Percentiles rank a stretch among this genome's conserved stretches.
phyloP scores from a whole-genome alignment of 2,888 invertebrate species.

The Apomyelois bistriatella region DNA sequence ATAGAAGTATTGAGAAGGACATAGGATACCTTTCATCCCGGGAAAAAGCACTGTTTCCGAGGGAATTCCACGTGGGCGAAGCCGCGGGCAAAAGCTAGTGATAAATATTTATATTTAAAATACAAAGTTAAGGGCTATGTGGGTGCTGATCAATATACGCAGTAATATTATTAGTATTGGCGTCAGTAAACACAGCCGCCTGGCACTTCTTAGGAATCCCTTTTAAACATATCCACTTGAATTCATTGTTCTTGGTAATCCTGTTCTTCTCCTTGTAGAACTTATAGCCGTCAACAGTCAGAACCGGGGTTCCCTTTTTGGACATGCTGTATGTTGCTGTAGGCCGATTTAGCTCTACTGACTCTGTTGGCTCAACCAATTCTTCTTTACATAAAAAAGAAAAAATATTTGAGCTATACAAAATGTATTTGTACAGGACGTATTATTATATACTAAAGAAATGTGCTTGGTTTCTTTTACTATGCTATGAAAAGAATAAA shows the following conservation, averaged over 20 bases:
- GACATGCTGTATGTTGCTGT: conserved; percentile 18
- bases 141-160: conserved; percentile 11
- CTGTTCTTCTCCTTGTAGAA: conserved; percentile 28
- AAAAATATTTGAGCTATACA: not conserved
- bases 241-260: conserved; percentile 19
- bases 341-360: not conserved
- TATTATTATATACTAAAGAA: not conserved
- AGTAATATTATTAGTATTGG: not conserved
- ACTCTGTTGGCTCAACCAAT: not conserved
- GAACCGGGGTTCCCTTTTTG: conserved; percentile 31
- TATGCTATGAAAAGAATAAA: too few species aligned
- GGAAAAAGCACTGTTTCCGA: too few species aligned
- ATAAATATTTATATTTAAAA: not conserved
- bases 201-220: not conserved
- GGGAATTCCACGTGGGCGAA: too few species aligned
- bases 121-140: not conserved
- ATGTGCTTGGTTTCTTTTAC: too few species aligned
- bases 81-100: too few species aligned
- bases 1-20: too few species aligned
- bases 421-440: not conserved
- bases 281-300: conserved; percentile 33
- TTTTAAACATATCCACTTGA: conserved; percentile 29
- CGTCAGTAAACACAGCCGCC: conserved; percentile 5
- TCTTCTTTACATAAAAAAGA: not conserved
- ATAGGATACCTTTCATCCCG: too few species aligned